Percentiles rank a stretch among this genome's conserved stretches.
phyloP scores from a whole-genome alignment of 2,888 invertebrate genomes.

The Cryptocheilus praepositus region DNA sequence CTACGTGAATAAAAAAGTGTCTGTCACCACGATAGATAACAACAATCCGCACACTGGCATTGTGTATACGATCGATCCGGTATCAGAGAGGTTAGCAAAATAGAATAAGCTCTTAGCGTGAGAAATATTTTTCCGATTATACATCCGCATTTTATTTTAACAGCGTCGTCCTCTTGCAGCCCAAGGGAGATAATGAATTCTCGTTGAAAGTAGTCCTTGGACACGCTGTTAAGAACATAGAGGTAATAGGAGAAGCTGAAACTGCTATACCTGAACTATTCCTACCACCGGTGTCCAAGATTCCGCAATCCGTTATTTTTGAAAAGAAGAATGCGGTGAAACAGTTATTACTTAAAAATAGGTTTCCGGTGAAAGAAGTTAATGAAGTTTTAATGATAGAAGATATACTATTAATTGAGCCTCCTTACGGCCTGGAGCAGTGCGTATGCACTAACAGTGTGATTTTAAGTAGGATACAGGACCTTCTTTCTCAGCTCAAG shows the following conservation, averaged over 20 bases:
- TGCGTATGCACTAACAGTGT: constrained; percentile 66
- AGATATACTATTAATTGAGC: constrained; percentile 64
- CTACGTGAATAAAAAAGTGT: constrained; percentile 66
- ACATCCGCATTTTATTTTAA: constrained; percentile 31
- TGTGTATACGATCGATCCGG: constrained; percentile 71
- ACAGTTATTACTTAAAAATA: constrained; percentile 61
- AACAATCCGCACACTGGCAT: constrained; percentile 58
- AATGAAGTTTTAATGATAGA: constrained; percentile 62
- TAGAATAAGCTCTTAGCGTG: not conserved
- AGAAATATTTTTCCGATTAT: constrained; percentile 1
- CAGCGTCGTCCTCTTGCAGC: constrained; percentile 65
- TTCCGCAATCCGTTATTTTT: constrained; percentile 38
- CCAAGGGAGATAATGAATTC: constrained; percentile 42
- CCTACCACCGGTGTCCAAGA: constrained; percentile 27
- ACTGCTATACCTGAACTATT: constrained; percentile 63
- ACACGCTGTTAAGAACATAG: constrained; percentile 62
- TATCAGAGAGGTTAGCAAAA: constrained; percentile 69
- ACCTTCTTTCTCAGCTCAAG: constrained; percentile 24
- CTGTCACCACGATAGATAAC: constrained; percentile 59
- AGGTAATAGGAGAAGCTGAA: constrained; percentile 49
- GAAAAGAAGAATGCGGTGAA: constrained; percentile 59
- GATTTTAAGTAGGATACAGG: constrained; percentile 66
- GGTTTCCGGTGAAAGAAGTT: constrained; percentile 65
- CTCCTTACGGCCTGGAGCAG: constrained; percentile 66
- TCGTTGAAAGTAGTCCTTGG: constrained; percentile 64